Base-by-base conservation (phyloP, 2,113 vertebrate genomes). In the Antennarius striatus region DNA sequence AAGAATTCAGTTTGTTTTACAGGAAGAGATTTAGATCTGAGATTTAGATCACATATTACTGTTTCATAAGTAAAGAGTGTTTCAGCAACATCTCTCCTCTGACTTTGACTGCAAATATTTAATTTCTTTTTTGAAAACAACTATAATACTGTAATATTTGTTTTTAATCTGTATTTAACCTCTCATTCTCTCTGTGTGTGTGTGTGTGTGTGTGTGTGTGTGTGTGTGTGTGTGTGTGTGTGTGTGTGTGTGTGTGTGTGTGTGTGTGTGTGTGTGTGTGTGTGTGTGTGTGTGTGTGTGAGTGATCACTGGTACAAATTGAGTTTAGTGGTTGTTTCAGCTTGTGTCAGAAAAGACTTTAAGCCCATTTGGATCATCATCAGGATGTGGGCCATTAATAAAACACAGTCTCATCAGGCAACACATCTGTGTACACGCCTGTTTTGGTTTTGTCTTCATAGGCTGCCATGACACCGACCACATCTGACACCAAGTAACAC, bases 401-500 rank as follows among this genome's bases (percentile, higher is more conserved):
- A 68, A 77, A 12, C 58, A 57, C 56, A 10, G 47, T 59, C 51
- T 49, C 13, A 54, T 64, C 29, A 2, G 32, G n/a, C 56, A 74
- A 64, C 52, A 36, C 67, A 70, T 78, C 3, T 30, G 49, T 8
- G 74, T 61, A 68, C 65, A 80, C 78, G 42, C 83, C 73, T 82
- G 39, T 77, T 82, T 75, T 52, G 77, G 63, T 74, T 76, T 70
- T 9, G 56, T 62, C n/a, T 65, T 22, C 3, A 15, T 15, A 28
- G 62, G 71, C 39, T 40, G 48, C 75, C 16, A 17, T 47, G 75
- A 67, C 10, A 65, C 57, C 0, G 9, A 83, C 73, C 83, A 71
- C 76, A 77, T 76, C 48, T 32, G 68, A 72, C 77, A 64, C 80
- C 77, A 80, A 82, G 80, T 64, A 73, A 83, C 76, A 75, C 66